Percentiles rank a stretch among this genome's conserved stretches.
Conservation (phyloP, 2,888 invertebrate species). For the Suillia variegata region DNA sequence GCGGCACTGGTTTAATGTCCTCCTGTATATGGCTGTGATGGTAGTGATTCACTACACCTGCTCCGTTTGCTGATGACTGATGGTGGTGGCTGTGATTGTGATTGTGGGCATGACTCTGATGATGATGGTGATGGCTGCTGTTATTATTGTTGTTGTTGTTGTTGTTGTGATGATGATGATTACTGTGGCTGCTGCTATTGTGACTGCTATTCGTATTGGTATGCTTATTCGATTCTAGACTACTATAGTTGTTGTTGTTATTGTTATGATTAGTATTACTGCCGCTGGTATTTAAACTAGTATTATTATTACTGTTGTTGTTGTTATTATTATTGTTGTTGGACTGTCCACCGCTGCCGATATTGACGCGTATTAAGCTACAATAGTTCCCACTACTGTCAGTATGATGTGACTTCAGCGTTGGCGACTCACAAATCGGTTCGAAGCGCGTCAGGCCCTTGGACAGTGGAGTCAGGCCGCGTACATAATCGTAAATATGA, state of each 20-base stretch:
- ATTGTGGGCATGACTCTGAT: constrained; percentile 21
- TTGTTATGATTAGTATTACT: constrained; percentile 33
- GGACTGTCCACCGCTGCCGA: constrained; percentile 34
- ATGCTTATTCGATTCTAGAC: constrained; percentile 58
- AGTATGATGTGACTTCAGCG: constrained; percentile 59
- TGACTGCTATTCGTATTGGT: constrained; percentile 53
- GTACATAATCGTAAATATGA: constrained; percentile 94
- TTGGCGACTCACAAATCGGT: constrained; percentile 62
- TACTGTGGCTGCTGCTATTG: constrained; percentile 42
- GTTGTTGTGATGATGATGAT: constrained; percentile 49
- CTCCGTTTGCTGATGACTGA: constrained; percentile 31
- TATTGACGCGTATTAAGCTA: constrained; percentile 60
- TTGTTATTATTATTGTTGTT: constrained; percentile 39
- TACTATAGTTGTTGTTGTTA: constrained; percentile 58
- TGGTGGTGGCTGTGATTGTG: constrained; percentile 44
- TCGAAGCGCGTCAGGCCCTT: constrained; percentile 68
- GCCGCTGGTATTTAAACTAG: constrained; percentile 31
- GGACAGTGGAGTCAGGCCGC: constrained; percentile 89
- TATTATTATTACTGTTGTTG: constrained; percentile 39
- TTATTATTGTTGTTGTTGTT: constrained; percentile 45
- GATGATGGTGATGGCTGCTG: constrained; percentile 40
- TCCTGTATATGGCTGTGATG: constrained; percentile 67
- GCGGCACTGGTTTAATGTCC: constrained; percentile 82
- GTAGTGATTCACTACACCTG: constrained; percentile 57
- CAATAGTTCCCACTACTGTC: constrained; percentile 60